Evolutionary conservation across 2,113 vertebrate genomes (phyloP), one percentile per base, ranked within the genome.

Genomic region (Ariopsis seemanni): DNA sequence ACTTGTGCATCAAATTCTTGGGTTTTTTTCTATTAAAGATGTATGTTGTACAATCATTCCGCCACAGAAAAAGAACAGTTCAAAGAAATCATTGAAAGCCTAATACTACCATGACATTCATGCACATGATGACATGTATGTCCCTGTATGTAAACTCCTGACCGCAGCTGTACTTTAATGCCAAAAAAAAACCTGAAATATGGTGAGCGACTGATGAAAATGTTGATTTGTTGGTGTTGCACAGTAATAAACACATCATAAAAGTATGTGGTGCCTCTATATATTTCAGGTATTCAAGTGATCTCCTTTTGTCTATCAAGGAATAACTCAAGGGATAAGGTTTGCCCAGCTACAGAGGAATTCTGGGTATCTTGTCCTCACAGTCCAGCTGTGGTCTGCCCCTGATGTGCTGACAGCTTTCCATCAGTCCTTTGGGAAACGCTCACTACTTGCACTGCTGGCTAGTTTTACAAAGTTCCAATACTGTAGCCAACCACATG

Each of bases 381-480:
- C 50, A 52, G 90, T 94, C 91, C 92, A 94, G 93, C 94, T 94
- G 94, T 85, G 91, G 83, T 85, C 86, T 86, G 87, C 84, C 91
- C 79, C 91, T 87, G 30, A 6, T 85, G 90, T 91, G 88, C 86
- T 55, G 88, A 89, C 91, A 90, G 74, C 42, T 92, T 92, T 92
- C 69, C 74, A 69, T 63, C 57, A 86, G 74, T 89, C 93, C 91
- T 86, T 79, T 52, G 90, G 91, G 74, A 86, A 83, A 81, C 74
- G 83, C 89, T 87, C 90, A 91, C 90, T 89, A 89, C 92, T 93
- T 91, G 90, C 91, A 89, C 91, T 93, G 92, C 91, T 95, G 95
- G 95, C 95, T 92, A 92, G 89, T 90, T 93, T 91, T 94, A 94
- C 94, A 95, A 95, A 95, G 94, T 94, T 94, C 94, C 90, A 90